Conservation (phyloP, 2,797 vertebrate genomes). For the Phalanger gymnotis region DNA sequence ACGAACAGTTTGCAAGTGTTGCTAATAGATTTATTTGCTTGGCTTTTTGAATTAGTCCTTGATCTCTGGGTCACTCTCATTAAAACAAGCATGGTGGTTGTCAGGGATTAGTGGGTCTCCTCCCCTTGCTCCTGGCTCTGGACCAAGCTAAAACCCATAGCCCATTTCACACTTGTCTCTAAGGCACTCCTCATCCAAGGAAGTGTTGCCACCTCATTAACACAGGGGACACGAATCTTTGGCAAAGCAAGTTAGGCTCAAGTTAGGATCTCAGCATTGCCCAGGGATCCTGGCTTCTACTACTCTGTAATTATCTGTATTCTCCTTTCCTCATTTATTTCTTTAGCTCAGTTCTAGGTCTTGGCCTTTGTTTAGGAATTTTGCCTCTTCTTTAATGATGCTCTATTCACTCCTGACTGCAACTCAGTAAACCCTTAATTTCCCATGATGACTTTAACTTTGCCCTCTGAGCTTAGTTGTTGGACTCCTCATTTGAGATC, state of each 20-base stretch:
- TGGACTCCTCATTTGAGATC: neutral
- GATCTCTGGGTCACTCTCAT: slow-evolving; percentile 10
- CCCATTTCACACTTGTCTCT: slow-evolving; percentile 4
- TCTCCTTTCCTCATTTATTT: neutral
- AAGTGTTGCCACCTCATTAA: neutral
- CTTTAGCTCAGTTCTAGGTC: neutral
- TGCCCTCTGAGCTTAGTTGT: neutral
- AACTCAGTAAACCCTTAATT: neutral
- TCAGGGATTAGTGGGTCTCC: neutral
- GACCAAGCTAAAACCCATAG: neutral
- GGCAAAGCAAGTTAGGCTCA: neutral
- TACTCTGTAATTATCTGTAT: neutral
- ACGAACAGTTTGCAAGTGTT: neutral
- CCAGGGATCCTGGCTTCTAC: neutral
- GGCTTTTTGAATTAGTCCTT: slow-evolving; percentile 15
- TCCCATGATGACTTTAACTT: neutral
- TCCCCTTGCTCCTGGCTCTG: slow-evolving; percentile 6
- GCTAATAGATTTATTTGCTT: neutral
- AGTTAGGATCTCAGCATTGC: neutral
- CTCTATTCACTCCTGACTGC: neutral
- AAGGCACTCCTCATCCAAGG: neutral
- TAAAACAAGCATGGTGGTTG: neutral
- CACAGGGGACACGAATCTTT: neutral
- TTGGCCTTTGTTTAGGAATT: neutral
- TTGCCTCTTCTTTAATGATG: neutral